Conservation (phyloP, 2,113 vertebrate species). For the Lamprotornis superbus region DNA sequence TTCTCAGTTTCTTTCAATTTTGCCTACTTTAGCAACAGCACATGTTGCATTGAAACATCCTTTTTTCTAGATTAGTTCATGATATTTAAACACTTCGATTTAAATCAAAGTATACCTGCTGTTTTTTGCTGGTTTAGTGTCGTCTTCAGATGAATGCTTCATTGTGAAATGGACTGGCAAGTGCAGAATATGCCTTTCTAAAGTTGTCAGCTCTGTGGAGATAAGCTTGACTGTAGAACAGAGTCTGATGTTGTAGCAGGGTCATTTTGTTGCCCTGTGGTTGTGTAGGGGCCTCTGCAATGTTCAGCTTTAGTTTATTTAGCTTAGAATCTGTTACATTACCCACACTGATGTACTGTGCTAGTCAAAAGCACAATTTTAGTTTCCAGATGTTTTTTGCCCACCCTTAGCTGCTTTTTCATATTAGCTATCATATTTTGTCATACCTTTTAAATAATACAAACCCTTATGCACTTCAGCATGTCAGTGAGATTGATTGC, state of each 20-base stretch:
- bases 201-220: background rate
- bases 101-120: background rate
- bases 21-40: background rate
- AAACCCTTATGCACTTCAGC: background rate
- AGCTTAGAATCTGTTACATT: background rate
- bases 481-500: background rate
- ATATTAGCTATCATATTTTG: background rate
- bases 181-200: background rate
- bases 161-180: background rate
- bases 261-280: accelerated
- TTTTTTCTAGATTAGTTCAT: background rate
- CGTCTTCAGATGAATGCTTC: background rate
- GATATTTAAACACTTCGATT: background rate
- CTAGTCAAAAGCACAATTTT: background rate
- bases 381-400: background rate
- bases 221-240: background rate
- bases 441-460: background rate
- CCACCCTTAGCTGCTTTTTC: background rate
- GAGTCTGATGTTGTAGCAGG: background rate
- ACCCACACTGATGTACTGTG: background rate
- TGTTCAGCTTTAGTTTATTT: background rate
- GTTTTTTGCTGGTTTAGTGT: background rate
- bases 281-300: background rate
- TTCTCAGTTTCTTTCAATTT: background rate
- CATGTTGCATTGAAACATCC: background rate